Conservation (phyloP, 1,140 invertebrate species). For the Adelges cooleyi region DNA sequence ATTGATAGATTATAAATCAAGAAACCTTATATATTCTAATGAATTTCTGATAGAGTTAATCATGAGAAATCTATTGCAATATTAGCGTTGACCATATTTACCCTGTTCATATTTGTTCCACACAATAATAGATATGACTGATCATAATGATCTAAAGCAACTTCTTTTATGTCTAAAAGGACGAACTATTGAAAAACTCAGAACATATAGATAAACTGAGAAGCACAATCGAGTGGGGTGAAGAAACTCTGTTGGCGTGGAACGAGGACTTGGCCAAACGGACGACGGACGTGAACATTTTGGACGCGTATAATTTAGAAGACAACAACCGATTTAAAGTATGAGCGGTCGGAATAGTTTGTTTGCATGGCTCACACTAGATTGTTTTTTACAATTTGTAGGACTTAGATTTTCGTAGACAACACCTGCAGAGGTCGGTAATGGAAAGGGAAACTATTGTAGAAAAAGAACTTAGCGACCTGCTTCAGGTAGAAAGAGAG, state of each 20-base stretch:
- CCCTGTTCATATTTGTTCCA: no score
- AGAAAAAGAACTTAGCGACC: conserved; percentile 36
- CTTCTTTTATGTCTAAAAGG: no score
- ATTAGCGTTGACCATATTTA: no score
- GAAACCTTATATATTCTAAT: no score
- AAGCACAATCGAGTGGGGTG: conserved; percentile 47
- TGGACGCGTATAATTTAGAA: conserved; percentile 51
- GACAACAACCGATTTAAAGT: conserved; percentile 52
- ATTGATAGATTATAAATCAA: no score
- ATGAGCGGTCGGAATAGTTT: no score
- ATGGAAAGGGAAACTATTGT: conserved; percentile 34
- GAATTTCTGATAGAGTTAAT: no score
- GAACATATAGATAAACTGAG: conserved; percentile 48
- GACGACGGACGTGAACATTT: conserved; percentile 47
- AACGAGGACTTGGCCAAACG: conserved; percentile 48
- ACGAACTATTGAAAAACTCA: conserved; percentile 39
- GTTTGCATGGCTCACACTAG: background rate
- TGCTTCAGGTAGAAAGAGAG: conserved; percentile 38
- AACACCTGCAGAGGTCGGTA: conserved; percentile 37
- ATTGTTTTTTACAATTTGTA: conserved; percentile 32
- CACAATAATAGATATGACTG: no score
- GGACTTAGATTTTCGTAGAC: conserved; percentile 40
- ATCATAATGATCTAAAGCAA: no score
- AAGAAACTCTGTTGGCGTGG: conserved; percentile 48
- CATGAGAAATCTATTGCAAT: no score